Percentiles rank a stretch among this genome's conserved stretches.
phyloP scores from a whole-genome alignment of 2,113 vertebrate species.

The Hemibates koningsi region DNA sequence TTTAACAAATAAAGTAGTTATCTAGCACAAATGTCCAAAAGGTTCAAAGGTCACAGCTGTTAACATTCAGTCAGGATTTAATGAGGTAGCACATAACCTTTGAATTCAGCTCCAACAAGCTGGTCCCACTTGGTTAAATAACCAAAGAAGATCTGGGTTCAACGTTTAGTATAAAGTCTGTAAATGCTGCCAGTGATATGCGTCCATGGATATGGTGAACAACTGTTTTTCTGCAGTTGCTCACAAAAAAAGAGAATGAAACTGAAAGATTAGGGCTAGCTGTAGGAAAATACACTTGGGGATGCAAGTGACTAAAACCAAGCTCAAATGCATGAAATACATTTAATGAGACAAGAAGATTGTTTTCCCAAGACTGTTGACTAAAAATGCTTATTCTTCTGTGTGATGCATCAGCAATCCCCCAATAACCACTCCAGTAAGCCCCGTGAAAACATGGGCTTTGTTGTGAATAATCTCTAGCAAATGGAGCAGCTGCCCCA shows the following conservation, averaged over 20 bases:
- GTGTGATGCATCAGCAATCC: not conserved
- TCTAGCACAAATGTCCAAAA: not conserved
- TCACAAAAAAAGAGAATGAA: not conserved
- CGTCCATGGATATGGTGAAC: not conserved
- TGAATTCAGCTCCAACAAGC: not conserved
- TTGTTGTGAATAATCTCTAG: not conserved
- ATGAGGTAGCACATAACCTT: not conserved
- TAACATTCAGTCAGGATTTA: not conserved
- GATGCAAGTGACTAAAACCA: not conserved
- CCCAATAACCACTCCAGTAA: not conserved
- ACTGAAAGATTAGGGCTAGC: not conserved
- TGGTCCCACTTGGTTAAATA: not conserved
- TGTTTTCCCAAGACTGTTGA: not conserved
- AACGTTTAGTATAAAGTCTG: not conserved
- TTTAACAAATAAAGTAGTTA: too few species aligned
- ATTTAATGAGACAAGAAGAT: not conserved
- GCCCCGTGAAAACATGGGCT: not conserved
- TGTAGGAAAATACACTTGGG: not conserved
- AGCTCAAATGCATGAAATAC: not conserved
- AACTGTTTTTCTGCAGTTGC: not conserved
- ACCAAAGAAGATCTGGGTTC: not conserved
- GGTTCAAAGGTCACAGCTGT: not conserved
- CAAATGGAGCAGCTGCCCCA: not conserved
- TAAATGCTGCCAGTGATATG: not conserved
- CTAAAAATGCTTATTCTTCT: not conserved